These are phyloP conservation scores for Pachypanchax playfairii DNA, from an alignment of 2,113 vertebrate species.

Conservation along the genomic window DNA sequence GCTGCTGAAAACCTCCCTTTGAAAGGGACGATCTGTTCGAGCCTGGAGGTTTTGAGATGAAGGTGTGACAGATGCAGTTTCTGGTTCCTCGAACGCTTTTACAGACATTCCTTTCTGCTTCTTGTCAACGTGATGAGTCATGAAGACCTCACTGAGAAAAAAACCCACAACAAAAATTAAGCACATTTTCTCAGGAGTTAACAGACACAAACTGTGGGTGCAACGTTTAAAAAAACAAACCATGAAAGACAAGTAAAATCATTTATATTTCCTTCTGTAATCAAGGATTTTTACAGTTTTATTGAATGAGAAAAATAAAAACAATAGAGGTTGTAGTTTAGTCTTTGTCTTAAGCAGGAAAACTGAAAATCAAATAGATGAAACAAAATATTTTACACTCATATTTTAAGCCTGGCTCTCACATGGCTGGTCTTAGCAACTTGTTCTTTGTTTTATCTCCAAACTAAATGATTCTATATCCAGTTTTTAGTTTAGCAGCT, in stretches of 20 bases:
- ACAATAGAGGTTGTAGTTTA: no score
- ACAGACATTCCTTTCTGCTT: not conserved
- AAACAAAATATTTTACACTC: no score
- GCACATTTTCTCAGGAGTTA: conserved; percentile 1
- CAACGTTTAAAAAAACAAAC: no score
- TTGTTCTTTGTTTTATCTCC: not conserved
- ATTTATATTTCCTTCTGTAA: no score
- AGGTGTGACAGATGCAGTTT: not conserved
- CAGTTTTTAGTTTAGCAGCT: not conserved
- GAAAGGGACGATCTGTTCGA: not conserved
- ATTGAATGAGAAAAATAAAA: no score
- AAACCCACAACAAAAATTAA: not conserved
- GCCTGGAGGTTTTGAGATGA: not conserved
- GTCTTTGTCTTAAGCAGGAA: no score
- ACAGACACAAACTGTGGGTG: not conserved
- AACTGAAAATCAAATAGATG: no score
- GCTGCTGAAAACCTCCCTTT: not conserved
- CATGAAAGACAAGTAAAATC: no score
- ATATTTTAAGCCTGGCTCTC: not conserved
- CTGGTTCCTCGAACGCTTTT: not conserved
- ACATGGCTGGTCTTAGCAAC: not conserved
- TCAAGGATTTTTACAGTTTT: no score
- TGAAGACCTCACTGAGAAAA: conserved; percentile 10
- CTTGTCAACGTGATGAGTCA: not conserved
- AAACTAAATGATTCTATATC: not conserved